Base-by-base conservation (phyloP, 2,888 invertebrate species). In the Rhamnusium bicolor region DNA sequence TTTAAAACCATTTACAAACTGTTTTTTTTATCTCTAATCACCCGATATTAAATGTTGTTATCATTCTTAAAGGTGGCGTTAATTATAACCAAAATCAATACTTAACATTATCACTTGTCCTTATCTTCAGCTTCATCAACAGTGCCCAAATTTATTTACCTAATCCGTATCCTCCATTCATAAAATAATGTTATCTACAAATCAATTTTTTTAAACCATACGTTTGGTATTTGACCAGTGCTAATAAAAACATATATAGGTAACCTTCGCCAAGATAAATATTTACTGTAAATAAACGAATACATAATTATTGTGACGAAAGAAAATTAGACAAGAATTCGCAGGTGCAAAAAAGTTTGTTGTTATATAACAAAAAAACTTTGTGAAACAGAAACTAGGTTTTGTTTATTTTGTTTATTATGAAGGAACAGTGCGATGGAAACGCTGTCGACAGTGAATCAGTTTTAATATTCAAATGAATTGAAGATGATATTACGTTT, bases 211-310 rank as follows among this genome's bases (percentile, higher is more conserved):
- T 51, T 2, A 12, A 60, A 18, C 29, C 16, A 16, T 32, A 60
- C 32, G 29, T 60, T 60, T 12, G 32, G 32, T 16, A n/a, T 21
- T 47, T 46, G 21, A 21, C 61, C 46, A 21, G 8, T 46, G 46
- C 14, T 61, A 61, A 60, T 58, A 14, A 12, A 46, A 24, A 54
- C 40, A 66, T 32, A 53, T 16, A 66, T 46, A 14, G 24, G 21
- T 56, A 67, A 67, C 67, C 67, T 67, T 67, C 67, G 19, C 24
- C 12, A 16, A 67, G 24, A 56, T 46, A 67, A 67, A 67, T 67
- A 67, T 67, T 67, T 67, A 67, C 67, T 46, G 46, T 56, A 56
- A 14, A 24, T 8, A 51, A 29, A 65, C 53, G 53, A 46, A 54
- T 24, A 66, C 51, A 54, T 29, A 53, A 65, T 65, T 24, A n/a